phyloP scores from a whole-genome alignment of 2,797 vertebrate genomes.

The Taeniopygia guttata region DNA sequence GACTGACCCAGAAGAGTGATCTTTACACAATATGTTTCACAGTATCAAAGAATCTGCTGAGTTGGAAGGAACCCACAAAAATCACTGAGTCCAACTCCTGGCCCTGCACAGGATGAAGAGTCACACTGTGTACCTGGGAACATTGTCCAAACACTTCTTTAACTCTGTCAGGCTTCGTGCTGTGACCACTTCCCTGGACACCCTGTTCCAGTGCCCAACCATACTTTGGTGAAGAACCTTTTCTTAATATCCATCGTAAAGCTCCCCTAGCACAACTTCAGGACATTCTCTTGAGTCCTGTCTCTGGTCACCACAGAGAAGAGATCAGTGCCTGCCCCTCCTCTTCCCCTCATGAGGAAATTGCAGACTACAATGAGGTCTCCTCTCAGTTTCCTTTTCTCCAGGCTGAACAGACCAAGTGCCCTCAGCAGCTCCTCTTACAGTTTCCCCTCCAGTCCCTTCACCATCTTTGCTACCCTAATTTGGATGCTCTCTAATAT shows the following conservation, averaged over 20 bases:
- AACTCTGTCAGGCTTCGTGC: not conserved
- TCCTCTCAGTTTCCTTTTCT: not conserved
- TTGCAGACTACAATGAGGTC: rapidly evolving
- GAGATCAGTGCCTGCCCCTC: not conserved
- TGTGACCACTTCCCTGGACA: not conserved
- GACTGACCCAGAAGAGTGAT: not conserved
- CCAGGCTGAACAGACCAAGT: not conserved
- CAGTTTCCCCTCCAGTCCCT: not conserved
- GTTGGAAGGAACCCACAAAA: not conserved
- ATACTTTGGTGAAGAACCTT: not conserved
- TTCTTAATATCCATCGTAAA: not conserved
- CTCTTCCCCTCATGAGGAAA: not conserved
- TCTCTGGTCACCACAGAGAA: not conserved
- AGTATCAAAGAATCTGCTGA: not conserved
- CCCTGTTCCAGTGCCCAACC: rapidly evolving
- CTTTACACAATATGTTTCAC: not conserved
- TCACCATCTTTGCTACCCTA: not conserved
- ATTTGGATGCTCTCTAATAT: rapidly evolving
- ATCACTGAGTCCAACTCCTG: rapidly evolving
- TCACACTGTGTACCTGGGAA: no score
- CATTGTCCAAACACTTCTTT: not conserved
- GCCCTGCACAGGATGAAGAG: not conserved
- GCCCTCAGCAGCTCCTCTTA: not conserved
- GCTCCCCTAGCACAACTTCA: not conserved
- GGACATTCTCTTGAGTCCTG: not conserved